Base-by-base conservation (phyloP, 1,140 invertebrate species). In the Hetaerina americana region DNA sequence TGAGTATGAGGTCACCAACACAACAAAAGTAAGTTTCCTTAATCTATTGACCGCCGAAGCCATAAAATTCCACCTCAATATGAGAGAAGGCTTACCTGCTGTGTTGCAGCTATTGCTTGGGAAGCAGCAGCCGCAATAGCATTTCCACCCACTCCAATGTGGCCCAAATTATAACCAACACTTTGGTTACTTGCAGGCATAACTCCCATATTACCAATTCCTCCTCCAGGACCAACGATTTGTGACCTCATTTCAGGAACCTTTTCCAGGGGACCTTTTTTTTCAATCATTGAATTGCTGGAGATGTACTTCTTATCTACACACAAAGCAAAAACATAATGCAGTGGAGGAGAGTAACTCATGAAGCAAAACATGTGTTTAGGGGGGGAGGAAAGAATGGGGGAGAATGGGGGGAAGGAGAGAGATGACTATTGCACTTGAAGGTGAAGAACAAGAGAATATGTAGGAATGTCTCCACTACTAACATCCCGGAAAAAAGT, bases 61-160 rank as follows among this genome's bases (percentile, higher is more conserved):
- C n/a, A n/a, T n/a, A n/a, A n/a, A n/a, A n/a, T n/a, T n/a, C n/a
- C n/a, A 57, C 40, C 40, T 57, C 40, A 12, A 57, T n/a, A n/a
- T n/a, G 22, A 57, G 2, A n/a, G 40, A 57, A 1, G 22, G 22
- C 18, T 74, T 79, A 90, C 88, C 83, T 97, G 95, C 77, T 98
- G 94, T 18, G 96, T 98, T 5, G 95, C 95, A 12, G 94, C 94
- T 72, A 98, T 98, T 0, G 95, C 95, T 81, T 98, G 95, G 25
- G 94, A 96, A 0, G 95, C 95, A 18, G 95, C 95, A 0, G 93
- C 94, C 0, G 94, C 95, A 72, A 98, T 95, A 0, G 95, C 92
- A 78, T 90, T 96, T 26, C 91, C 91, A 66, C 91, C 90, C 25
- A 83, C 81, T n/a, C 86, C 88, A 71, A 90, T 83, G 76, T 86